Evolutionary conservation across 2,113 vertebrate genomes (phyloP), one percentile per base, ranked within the genome.

Genomic region (Atractosteus spatula): DNA sequence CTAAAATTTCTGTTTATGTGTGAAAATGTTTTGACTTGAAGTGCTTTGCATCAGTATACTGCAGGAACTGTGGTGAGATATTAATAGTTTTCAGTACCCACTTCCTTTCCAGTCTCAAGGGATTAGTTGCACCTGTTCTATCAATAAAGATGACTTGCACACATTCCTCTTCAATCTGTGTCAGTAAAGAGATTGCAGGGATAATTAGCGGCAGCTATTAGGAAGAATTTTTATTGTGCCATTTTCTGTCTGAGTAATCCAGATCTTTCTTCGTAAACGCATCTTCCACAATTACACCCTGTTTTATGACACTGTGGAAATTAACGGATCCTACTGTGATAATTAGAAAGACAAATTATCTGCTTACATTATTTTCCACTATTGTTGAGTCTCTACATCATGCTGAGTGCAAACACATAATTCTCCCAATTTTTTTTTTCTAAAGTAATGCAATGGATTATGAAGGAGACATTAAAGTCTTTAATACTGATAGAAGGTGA

Each of bases 301-400:
- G 62, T 64, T 29, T 64, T 64, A 42, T 64, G 14, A 64, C 41
- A 61, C 57, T 16, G 45, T 62, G 57, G 57, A 45, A 45, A 51
- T 62, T 43, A 71, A 51, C 56, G 45, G 56, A 55, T 71, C 43
- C n/a, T 17, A 16, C 69, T 16, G 4, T 62, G 57, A 13, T 51
- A 62, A 56, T 71, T 51, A 62, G 41, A 43, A 29, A 62, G 45
- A 47, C 41, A 62, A 61, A 62, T 64, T 16, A 64, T 16, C 62
- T 10, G 62, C 62, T 64, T 64, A 64, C 41, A 64, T 64, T 64
- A 64, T 64, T 10, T 64, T 64, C 8, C 8, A 64, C 62, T 41
- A 64, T 29, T 64, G 7, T 17, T 29, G 62, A 42, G 12, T 41
- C 62, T 17, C 16, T 12, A 12, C 17, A 17, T 42, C 41, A 2